These are phyloP conservation scores for Manis crassicaudata DNA, from an alignment of 2,797 vertebrate genomes.

Conservation along the genomic window DNA sequence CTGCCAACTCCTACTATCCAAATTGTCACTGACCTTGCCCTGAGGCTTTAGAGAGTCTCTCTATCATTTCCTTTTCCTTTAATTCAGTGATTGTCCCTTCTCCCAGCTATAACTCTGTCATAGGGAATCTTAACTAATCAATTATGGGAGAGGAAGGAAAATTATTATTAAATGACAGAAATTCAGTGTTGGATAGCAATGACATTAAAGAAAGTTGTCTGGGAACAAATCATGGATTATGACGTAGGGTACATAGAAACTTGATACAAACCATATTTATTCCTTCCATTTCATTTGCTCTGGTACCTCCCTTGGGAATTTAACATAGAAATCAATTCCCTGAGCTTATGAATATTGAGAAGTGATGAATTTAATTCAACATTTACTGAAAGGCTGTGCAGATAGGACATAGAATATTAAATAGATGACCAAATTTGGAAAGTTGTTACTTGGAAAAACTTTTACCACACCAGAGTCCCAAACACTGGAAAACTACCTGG, in stretches of 20 bases:
- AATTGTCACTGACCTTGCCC: slow-evolving; percentile 38
- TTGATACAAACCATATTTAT: not conserved
- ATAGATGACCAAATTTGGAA: not conserved
- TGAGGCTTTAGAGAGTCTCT: not conserved
- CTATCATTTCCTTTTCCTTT: slow-evolving; percentile 5
- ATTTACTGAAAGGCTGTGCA: not conserved
- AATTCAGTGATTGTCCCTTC: not conserved
- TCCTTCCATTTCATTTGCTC: slow-evolving; percentile 24
- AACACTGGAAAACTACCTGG: not conserved
- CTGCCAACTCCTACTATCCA: slow-evolving; percentile 47
- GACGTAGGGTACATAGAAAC: not conserved
- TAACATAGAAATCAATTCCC: slow-evolving; percentile 18
- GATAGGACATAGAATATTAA: not conserved
- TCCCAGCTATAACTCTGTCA: slow-evolving; percentile 11
- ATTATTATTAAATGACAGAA: slow-evolving; percentile 4
- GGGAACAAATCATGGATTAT: not conserved
- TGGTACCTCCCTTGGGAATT: not conserved
- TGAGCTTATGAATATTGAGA: slow-evolving; percentile 44
- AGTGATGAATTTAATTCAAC: not conserved
- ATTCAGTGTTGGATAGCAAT: not conserved
- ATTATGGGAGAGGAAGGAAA: not conserved
- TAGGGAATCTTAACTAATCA: not conserved
- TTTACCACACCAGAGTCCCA: not conserved
- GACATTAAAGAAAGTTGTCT: not conserved
- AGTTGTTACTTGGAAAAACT: not conserved